A percentile compares a stretch with the other conserved stretches of the same genome.
Evolutionary conservation across 2,113 vertebrate genomes (phyloP).

Genomic region (Trogon melanurus): DNA sequence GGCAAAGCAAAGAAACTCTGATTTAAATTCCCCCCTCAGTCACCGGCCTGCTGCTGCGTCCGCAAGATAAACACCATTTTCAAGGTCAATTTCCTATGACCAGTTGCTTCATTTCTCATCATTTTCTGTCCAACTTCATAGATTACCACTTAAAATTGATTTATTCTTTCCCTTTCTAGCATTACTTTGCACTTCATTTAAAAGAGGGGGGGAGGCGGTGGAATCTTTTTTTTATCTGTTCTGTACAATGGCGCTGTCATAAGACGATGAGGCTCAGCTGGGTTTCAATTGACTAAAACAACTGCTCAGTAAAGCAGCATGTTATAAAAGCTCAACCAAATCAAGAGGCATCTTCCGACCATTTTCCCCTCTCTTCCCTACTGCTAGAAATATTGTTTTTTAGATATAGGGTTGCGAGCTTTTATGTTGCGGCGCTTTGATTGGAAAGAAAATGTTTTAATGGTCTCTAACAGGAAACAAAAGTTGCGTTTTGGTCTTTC

Average conservation of each 20-base stretch:
- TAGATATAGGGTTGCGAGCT: background rate
- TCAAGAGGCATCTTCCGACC: background rate
- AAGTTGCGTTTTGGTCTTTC: conserved; percentile 39
- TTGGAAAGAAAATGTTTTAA: conserved; percentile 41
- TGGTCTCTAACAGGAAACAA: background rate
- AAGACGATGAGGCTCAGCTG: conserved; percentile 54
- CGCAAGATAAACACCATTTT: conserved; percentile 64
- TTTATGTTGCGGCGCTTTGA: background rate
- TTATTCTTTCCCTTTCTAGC: conserved; percentile 62
- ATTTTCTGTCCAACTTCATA: conserved; percentile 72
- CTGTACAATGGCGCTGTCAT: background rate
- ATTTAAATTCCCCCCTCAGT: background rate
- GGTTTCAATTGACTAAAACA: conserved; percentile 57
- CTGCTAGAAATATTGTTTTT: conserved; percentile 33
- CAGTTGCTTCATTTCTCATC: conserved; percentile 68
- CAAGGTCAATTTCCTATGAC: conserved; percentile 75
- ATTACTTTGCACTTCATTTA: conserved; percentile 69
- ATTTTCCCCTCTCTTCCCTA: background rate
- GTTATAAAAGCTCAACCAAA: conserved; percentile 49
- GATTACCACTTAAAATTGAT: conserved; percentile 74
- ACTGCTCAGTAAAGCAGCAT: conserved; percentile 3
- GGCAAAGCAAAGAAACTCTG: conserved; percentile 7
- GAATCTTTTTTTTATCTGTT: background rate
- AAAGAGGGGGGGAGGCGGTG: background rate
- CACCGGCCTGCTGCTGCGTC: background rate